These are phyloP conservation scores for Stictocephala bisonia DNA, from an alignment of 2,888 invertebrate species.

Conservation along the genomic window DNA sequence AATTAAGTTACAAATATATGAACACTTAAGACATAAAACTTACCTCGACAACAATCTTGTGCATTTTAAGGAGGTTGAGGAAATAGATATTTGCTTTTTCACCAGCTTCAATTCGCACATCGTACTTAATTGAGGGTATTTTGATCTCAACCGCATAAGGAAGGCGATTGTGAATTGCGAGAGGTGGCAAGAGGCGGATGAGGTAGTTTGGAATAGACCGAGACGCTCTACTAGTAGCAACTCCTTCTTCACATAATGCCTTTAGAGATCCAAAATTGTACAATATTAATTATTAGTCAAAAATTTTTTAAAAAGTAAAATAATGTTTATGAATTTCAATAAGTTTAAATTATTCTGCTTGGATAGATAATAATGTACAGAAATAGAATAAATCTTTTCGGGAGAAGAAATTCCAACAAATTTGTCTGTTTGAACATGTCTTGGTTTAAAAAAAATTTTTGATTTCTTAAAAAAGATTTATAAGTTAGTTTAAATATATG, in stretches of 20 bases:
- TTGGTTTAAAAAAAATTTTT: too few species aligned
- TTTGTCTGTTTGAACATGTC: too few species aligned
- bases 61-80: conserved; percentile 71
- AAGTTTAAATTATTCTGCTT: too few species aligned
- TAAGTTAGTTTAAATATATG: too few species aligned
- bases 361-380: too few species aligned
- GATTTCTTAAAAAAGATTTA: too few species aligned
- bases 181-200: conserved; percentile 78
- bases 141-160: conserved; percentile 77
- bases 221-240: conserved; percentile 63
- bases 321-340: too few species aligned
- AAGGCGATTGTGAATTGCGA: conserved; percentile 80
- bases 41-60: conserved; percentile 66
- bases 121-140: conserved; percentile 66
- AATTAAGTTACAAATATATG: not conserved
- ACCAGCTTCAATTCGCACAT: conserved; percentile 76
- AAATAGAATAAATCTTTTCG: too few species aligned
- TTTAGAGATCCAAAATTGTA: too few species aligned
- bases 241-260: conserved; percentile 69
- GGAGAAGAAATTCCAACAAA: too few species aligned
- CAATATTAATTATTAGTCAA: too few species aligned
- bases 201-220: conserved; percentile 77
- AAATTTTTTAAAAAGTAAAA: too few species aligned
- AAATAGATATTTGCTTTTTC: conserved; percentile 77
- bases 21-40: conserved; percentile 38